These are phyloP conservation scores for Pogoniulus pusillus DNA, from an alignment of 2,797 vertebrate genomes.

Conservation along the genomic window DNA sequence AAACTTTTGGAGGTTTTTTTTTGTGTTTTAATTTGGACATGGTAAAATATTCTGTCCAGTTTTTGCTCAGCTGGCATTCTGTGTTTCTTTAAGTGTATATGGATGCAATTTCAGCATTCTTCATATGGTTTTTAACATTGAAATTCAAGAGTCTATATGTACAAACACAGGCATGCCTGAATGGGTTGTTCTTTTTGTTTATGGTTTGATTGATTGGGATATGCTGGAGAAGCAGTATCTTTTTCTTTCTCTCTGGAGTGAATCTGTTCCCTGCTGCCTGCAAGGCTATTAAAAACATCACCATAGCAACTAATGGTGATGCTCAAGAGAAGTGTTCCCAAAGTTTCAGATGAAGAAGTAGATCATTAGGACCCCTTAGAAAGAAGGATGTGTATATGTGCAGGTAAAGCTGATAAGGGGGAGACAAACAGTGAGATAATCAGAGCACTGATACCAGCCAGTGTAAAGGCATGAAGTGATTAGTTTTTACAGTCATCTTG, in stretches of 20 bases:
- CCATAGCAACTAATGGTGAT: constrained; percentile 57
- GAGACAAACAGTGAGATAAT: neutral
- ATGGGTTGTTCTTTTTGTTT: neutral
- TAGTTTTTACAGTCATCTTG: neutral
- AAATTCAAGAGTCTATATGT: neutral
- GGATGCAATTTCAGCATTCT: neutral
- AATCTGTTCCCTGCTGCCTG: neutral
- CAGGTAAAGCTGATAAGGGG: neutral
- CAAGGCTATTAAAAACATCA: constrained; percentile 17
- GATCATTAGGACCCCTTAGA: neutral
- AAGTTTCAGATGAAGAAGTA: constrained; percentile 18
- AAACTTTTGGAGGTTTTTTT: neutral
- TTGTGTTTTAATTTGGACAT: neutral
- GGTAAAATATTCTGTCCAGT: neutral
- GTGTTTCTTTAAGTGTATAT: neutral
- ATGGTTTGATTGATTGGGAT: neutral
- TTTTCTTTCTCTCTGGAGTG: neutral
- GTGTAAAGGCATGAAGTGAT: neutral
- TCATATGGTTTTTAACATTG: neutral
- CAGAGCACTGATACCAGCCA: neutral
- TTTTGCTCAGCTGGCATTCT: neutral
- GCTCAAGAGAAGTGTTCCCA: neutral
- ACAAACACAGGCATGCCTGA: neutral
- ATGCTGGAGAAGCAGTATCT: neutral
- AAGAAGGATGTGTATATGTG: neutral